Evolutionary conservation across 2,888 invertebrate species (phyloP).

Genomic region (Exephanes ischioxanthus): DNA sequence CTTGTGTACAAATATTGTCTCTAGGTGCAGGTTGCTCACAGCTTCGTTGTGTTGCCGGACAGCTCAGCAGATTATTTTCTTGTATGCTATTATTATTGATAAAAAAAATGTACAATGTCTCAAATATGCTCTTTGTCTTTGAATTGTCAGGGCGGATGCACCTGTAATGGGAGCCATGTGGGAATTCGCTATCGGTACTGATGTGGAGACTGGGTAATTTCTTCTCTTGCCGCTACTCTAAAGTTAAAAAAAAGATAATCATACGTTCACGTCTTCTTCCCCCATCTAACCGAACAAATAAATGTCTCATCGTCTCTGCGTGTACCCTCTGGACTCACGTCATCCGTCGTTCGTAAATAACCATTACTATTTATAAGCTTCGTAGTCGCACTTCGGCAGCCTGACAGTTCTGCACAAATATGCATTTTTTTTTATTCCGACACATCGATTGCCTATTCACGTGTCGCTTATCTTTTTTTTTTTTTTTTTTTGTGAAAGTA

Average conservation of each 20-base stretch:
- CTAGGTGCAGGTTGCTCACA: constrained; percentile 33
- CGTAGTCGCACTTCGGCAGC: constrained; percentile 34
- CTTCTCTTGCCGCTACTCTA: constrained; percentile 56
- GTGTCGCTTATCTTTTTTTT: constrained; percentile 20
- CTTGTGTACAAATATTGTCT: constrained; percentile 16
- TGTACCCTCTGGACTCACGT: constrained; percentile 51
- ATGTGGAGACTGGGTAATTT: constrained; percentile 91
- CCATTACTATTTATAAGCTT: constrained; percentile 54
- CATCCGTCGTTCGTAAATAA: constrained; percentile 64
- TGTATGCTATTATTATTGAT: neutral
- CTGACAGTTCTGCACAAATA: neutral
- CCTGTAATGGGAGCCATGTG: constrained; percentile 98
- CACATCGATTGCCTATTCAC: neutral
- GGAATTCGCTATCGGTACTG: constrained; percentile 94
- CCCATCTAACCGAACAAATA: constrained; percentile 45
- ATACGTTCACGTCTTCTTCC: constrained; percentile 28
- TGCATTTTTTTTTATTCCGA: neutral
- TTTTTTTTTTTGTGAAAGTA: neutral
- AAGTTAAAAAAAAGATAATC: constrained; percentile 15
- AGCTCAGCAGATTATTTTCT: neutral
- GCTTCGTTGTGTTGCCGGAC: constrained; percentile 17
- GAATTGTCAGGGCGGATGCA: constrained; percentile 95
- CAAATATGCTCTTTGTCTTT: constrained; percentile 65
- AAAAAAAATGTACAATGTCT: neutral
- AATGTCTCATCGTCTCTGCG: constrained; percentile 52